A percentile compares a stretch with the other conserved stretches of the same genome.
Evolutionary conservation across 2,797 vertebrate genomes (phyloP).

Genomic region (Rhinichthys osculus): DNA sequence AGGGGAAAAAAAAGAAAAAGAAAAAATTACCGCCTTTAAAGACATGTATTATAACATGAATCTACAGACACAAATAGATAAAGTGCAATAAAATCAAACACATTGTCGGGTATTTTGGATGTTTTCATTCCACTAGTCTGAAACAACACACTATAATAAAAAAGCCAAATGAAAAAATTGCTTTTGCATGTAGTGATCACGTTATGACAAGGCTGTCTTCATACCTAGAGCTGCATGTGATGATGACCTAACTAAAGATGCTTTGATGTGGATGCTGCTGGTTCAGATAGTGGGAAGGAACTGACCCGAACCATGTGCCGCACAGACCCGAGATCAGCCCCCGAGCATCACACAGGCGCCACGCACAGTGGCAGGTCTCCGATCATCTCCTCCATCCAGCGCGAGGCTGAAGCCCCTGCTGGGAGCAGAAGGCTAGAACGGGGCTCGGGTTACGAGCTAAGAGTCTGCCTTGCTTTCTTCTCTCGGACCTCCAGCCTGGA

Average conservation of each 20-base stretch:
- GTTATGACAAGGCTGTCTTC: not conserved
- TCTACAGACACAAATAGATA: not conserved
- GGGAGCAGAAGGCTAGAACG: conserved; percentile 58
- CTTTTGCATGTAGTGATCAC: not conserved
- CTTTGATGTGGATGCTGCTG: conserved; percentile 51
- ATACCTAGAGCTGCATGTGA: conserved; percentile 5
- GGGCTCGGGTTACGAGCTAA: conserved; percentile 56
- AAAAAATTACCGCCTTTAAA: not conserved
- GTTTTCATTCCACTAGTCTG: not conserved
- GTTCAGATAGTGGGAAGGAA: conserved; percentile 35
- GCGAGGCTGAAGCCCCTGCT: conserved; percentile 50
- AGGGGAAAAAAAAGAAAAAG: too few species aligned
- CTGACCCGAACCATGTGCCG: conserved; percentile 54
- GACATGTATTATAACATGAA: too few species aligned
- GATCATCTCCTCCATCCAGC: conserved; percentile 49
- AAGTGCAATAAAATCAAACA: not conserved
- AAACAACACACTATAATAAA: not conserved
- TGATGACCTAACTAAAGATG: not conserved
- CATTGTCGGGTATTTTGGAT: not conserved
- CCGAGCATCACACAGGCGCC: conserved; percentile 52
- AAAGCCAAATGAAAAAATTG: not conserved
- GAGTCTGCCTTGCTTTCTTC: conserved; percentile 28
- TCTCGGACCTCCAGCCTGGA: conserved; percentile 43
- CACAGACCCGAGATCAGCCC: conserved; percentile 38
- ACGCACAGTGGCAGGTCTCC: conserved; percentile 55